These are phyloP conservation scores for Polydrusus tereticollis DNA, from an alignment of 2,888 invertebrate species.

Conservation along the genomic window DNA sequence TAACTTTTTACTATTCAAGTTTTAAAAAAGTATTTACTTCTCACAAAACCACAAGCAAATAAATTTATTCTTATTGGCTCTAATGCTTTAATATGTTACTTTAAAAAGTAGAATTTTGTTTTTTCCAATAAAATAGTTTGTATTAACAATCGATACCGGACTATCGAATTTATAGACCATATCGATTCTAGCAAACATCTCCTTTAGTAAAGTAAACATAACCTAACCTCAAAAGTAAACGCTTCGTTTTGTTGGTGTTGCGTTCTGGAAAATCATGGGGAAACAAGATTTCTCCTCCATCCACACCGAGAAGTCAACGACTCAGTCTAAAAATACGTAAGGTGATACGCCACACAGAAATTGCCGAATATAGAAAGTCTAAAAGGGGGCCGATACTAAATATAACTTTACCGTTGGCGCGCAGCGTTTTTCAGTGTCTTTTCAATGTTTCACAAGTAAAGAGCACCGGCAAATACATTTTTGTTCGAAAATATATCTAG, in stretches of 20 bases:
- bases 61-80: too few relatives aligned
- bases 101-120: too few relatives aligned
- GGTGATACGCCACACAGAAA: slow-evolving; percentile 62
- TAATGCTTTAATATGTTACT: too few relatives aligned
- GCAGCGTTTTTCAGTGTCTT: slow-evolving; percentile 56
- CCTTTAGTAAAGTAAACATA: not conserved
- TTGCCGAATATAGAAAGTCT: slow-evolving; percentile 67
- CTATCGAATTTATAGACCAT: not conserved
- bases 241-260: not conserved
- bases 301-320: slow-evolving; percentile 60
- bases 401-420: slow-evolving; percentile 62
- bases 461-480: slow-evolving; percentile 32
- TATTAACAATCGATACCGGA: not conserved
- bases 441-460: slow-evolving; percentile 47
- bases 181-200: not conserved
- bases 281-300: slow-evolving; percentile 12
- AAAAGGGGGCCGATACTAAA: slow-evolving; percentile 62
- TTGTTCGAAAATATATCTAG: slow-evolving; percentile 6
- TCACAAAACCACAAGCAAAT: too few relatives aligned
- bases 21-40: too few relatives aligned
- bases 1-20: too few relatives aligned
- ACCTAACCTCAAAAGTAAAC: slow-evolving; percentile 13
- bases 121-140: not conserved
- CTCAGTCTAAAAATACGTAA: slow-evolving; percentile 64
- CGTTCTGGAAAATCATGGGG: slow-evolving; percentile 7